A percentile compares a stretch with the other conserved stretches of the same genome.
Conservation (phyloP, 2,888 invertebrate species). For the Odontocerum albicorne region DNA sequence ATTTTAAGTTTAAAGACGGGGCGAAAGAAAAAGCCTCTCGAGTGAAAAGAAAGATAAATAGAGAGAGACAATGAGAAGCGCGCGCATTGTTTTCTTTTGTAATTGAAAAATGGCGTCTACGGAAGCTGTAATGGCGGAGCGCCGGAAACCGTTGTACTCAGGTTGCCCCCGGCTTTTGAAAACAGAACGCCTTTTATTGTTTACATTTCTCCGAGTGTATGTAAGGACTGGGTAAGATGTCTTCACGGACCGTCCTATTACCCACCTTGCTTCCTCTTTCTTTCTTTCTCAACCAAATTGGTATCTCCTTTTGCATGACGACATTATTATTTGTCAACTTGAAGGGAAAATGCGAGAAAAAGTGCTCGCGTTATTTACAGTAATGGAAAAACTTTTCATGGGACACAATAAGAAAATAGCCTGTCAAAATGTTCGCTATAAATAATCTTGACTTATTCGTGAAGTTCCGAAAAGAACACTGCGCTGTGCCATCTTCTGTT, state of each 20-base stretch:
- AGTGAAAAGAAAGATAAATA: slow-evolving; percentile 25
- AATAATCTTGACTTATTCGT: no score
- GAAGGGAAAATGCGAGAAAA: background rate
- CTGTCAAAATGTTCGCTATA: no score
- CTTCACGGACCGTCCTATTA: slow-evolving; percentile 8
- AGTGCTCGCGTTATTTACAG: background rate
- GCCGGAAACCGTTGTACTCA: slow-evolving; percentile 35
- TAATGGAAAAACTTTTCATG: slow-evolving; percentile 8
- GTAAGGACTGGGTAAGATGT: slow-evolving; percentile 17
- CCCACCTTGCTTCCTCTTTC: slow-evolving; percentile 3
- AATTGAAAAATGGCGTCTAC: slow-evolving; percentile 36
- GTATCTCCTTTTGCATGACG: slow-evolving; percentile 9
- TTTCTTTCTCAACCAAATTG: slow-evolving; percentile 5
- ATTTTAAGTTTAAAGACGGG: slow-evolving; percentile 24
- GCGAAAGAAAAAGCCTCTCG: slow-evolving; percentile 10
- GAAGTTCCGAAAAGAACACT: no score
- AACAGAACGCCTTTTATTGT: slow-evolving; percentile 32
- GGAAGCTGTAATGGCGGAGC: slow-evolving; percentile 35
- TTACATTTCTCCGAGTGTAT: slow-evolving; percentile 21
- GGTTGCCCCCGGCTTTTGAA: slow-evolving; percentile 34
- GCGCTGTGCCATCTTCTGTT: no score
- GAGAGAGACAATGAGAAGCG: slow-evolving; percentile 26
- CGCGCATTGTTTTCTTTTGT: slow-evolving; percentile 36
- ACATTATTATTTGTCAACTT: slow-evolving; percentile 10
- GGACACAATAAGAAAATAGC: no score